Evolutionary conservation across 2,113 vertebrate species (phyloP), one percentile per base, ranked within the genome.

Genomic region (Charadrius vociferus): DNA sequence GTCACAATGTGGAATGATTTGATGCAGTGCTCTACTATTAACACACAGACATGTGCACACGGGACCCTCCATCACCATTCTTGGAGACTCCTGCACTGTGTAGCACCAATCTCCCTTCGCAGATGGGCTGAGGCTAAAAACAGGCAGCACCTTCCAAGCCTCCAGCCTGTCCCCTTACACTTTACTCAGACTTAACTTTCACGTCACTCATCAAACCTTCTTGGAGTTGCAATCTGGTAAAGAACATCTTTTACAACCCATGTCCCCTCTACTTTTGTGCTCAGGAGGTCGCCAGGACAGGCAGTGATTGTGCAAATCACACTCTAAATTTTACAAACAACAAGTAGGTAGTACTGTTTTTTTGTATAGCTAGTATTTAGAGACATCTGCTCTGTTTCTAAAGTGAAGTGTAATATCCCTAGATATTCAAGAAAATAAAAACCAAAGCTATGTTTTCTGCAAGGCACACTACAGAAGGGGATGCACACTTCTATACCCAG

Each of bases 31-130:
- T 85, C 52, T 61, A 22, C 11, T 59, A 50, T 12, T 32, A 81
- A 66, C 27, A 79, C 0, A 0, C 0, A 66, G 26, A 78, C 4
- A 15, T 0, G 9, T 37, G 11, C n/a, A 65, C 43, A 19, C 0
- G 0, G 53, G 34, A 86, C 12, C 24, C 11, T 59, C 32, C 26
- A 66, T 37, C 50, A 73, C 26, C 37, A 8, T 20, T 70, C 71
- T 0, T 32, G 43, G 59, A 70, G 56, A 65, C 32, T 52, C 17
- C 41, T 15, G 32, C 18, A 49, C 36, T 39, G 34, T 6, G 22
- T 10, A 74, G 68, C 2, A 1, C 10, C 70, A 27, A 12, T 13
- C 12, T 39, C 29, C 19, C 17, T 52, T 61, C 12, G 2, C 30
- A 56, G 15, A 47, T 4, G 7, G 32, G 47, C 52, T 63, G 14